Conservation (phyloP, 2,113 vertebrate species). For the Ceyx margarethae region DNA sequence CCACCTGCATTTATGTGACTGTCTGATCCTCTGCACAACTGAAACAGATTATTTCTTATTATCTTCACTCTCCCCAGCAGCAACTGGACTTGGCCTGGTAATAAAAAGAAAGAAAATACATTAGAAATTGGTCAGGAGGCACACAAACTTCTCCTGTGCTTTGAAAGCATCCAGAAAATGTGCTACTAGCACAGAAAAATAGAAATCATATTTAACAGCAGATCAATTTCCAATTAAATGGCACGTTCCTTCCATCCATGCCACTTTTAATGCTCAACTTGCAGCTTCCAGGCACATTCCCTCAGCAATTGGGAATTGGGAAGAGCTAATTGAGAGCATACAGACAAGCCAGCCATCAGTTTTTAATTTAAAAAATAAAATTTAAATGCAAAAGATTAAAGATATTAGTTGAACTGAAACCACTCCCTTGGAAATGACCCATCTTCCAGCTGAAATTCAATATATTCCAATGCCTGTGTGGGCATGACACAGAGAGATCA, state of each 20-base stretch:
- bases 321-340: background rate
- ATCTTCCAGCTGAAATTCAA: background rate
- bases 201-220: background rate
- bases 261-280: background rate
- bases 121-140: background rate
- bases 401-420: background rate
- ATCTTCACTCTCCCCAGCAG: slow-evolving; percentile 35
- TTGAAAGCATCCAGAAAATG: background rate
- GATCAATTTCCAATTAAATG: background rate
- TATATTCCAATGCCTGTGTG: background rate
- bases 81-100: background rate
- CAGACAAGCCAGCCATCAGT: background rate
- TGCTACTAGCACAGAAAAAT: background rate
- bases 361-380: background rate
- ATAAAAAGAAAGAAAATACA: background rate
- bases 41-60: slow-evolving; percentile 30
- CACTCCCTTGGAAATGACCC: background rate
- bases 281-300: background rate
- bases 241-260: background rate
- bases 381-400: background rate
- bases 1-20: slow-evolving; percentile 81
- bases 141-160: background rate
- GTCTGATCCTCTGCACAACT: slow-evolving; percentile 5
- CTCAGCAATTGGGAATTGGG: no score
- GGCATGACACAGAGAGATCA: background rate